Conservation (phyloP, 2,888 invertebrate species). For the Trachelus troglodyta region DNA sequence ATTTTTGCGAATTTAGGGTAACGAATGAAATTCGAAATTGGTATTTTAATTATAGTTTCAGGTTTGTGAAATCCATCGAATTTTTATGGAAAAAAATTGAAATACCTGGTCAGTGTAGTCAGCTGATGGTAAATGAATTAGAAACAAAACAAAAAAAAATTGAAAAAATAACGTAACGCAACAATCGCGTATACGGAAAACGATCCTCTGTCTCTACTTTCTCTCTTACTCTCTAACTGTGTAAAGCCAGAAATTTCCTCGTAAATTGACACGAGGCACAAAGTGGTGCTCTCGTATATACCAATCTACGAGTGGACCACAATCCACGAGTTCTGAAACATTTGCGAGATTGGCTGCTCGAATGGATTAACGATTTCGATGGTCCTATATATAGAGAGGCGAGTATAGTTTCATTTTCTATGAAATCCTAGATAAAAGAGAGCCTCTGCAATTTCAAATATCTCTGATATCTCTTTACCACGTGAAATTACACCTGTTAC, state of each 20-base stretch:
- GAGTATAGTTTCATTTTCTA: not conserved
- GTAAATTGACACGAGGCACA: not conserved
- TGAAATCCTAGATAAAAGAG: too few species aligned
- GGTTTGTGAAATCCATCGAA: not conserved
- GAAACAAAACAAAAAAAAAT: not conserved
- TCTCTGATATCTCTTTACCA: not conserved
- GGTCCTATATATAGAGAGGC: not conserved
- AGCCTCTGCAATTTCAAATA: too few species aligned
- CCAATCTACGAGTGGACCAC: not conserved
- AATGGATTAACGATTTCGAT: not conserved
- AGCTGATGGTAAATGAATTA: not conserved
- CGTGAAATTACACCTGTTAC: not conserved
- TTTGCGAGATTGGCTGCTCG: not conserved
- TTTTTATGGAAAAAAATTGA: not conserved
- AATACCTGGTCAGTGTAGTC: not conserved
- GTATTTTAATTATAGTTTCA: not conserved
- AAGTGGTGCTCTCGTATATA: slow-evolving; percentile 3
- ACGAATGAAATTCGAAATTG: not conserved
- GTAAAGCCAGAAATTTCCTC: not conserved
- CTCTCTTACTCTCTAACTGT: not conserved
- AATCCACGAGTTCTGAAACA: not conserved
- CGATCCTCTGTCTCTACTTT: not conserved
- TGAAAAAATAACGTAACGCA: not conserved
- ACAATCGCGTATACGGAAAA: not conserved
- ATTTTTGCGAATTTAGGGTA: not conserved